Base-by-base conservation (phyloP, 2,797 vertebrate genomes). In the Momotus momota region DNA sequence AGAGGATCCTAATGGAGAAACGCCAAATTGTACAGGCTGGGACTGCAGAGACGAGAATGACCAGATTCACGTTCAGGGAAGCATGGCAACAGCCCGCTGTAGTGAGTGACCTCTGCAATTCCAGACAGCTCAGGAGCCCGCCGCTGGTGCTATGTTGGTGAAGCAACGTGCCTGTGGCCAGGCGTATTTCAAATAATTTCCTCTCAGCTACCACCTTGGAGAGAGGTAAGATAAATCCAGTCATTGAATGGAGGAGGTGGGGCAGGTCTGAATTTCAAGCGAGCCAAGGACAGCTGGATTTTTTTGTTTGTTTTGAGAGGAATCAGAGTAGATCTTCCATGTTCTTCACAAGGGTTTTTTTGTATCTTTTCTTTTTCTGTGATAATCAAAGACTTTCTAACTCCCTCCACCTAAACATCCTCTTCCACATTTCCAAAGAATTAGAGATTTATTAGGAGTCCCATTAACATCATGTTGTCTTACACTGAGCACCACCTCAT, bases 121-220 rank as follows among this genome's bases (percentile, higher is more conserved):
- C 27, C n/a, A 33, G 14, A 12, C 22, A n/a, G 27, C 43, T 45
- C 45, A 26, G 67, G 35, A 71, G n/a, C 15, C 27, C 31, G 40
- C 21, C 2, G 2, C 4, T 1, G 9, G 52, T 9, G 18, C 21
- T 2, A 43, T 22, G 7, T 0, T 61, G 81, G 12, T 19, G 64
- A 26, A 54, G 46, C 19, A 61, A 29, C 17, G 4, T 2, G 54
- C 21, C 45, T 61, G 27, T 23, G 20, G 58, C 13, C 15, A 29
- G 16, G 64, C 14, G 7, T 22, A 29, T 71, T 81, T 58, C 62
- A 40, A n/a, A 27, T 57, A 12, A 25, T 67, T 71, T 67, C 54
- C 20, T 40, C 23, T 65, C 46, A 57, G 61, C 26, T 77, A 7
- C 12, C 0, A 1, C 6, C 3, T 17, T 22, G 18, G 40, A 89